Percentiles rank a stretch among this genome's conserved stretches.
Evolutionary conservation across 2,113 vertebrate species (phyloP).

Genomic region (Grammomys dolichurus): DNA sequence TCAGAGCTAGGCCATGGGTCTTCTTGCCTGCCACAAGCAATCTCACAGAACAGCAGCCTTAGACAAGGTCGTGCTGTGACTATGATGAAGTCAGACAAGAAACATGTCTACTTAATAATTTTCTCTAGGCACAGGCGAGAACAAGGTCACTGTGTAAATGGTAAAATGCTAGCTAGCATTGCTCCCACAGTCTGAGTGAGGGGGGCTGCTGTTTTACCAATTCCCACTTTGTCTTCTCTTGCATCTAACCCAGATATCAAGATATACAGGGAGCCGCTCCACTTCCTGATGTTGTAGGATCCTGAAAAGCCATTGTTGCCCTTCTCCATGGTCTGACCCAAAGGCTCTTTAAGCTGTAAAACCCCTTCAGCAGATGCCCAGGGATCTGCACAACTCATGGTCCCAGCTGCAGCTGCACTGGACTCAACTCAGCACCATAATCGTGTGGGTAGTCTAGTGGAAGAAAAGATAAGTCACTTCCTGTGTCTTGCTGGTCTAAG

Average conservation of each 20-base stretch:
- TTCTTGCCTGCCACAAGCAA: background rate
- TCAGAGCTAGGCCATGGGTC: background rate
- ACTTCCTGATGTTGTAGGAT: background rate
- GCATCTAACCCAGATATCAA: background rate
- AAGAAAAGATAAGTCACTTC: background rate
- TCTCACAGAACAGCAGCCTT: background rate
- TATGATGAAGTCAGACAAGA: background rate
- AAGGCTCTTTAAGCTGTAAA: background rate
- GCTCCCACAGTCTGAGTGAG: background rate
- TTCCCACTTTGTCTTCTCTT: too few species aligned
- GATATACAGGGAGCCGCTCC: too few species aligned
- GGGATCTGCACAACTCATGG: accelerated
- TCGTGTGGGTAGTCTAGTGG: background rate
- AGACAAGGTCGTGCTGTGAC: constrained; percentile 1
- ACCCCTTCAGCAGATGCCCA: background rate
- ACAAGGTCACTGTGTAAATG: background rate
- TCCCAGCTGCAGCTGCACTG: accelerated
- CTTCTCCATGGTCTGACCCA: too few species aligned
- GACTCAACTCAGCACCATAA: accelerated
- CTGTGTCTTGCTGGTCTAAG: background rate
- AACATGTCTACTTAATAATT: background rate
- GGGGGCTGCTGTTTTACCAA: background rate
- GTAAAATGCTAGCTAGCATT: background rate
- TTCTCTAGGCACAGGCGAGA: background rate
- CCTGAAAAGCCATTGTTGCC: background rate